Percentiles rank a stretch among this genome's conserved stretches.
Evolutionary conservation across 2,113 vertebrate genomes (phyloP).

Genomic region (Erythrocercus mccallii): DNA sequence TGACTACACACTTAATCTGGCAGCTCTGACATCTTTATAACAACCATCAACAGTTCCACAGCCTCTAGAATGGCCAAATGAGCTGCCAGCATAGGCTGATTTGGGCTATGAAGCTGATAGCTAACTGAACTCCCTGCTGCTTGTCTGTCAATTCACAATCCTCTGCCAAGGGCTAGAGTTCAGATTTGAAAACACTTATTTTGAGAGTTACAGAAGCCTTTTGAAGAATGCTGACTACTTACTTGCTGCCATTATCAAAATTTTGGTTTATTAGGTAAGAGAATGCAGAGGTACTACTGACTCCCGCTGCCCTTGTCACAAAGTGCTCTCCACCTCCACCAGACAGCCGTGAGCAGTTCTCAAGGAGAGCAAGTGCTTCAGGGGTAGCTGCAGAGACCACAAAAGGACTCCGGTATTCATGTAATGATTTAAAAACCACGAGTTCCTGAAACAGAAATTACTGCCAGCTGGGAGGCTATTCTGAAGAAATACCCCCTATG

Average conservation of each 20-base stretch:
- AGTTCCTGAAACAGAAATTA: conserved; percentile 1
- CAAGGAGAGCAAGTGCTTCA: background rate
- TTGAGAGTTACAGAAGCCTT: background rate
- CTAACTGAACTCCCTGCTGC: background rate
- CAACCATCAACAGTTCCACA: background rate
- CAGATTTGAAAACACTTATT: background rate
- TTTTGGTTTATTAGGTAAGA: background rate
- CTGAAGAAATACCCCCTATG: background rate
- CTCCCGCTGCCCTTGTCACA: background rate
- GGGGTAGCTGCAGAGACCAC: background rate
- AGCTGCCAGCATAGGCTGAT: background rate
- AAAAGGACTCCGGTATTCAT: background rate
- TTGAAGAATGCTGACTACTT: background rate
- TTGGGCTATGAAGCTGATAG: background rate
- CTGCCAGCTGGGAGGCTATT: background rate
- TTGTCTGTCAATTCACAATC: background rate
- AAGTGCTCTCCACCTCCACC: background rate
- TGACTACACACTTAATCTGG: background rate
- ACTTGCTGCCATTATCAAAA: background rate
- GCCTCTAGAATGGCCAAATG: background rate
- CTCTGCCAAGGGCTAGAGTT: background rate
- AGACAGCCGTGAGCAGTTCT: background rate
- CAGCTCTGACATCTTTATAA: background rate
- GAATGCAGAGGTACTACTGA: background rate
- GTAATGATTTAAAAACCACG: background rate